Evolutionary conservation across 2,797 vertebrate species (phyloP).

Genomic region (Muscicapa striata): DNA sequence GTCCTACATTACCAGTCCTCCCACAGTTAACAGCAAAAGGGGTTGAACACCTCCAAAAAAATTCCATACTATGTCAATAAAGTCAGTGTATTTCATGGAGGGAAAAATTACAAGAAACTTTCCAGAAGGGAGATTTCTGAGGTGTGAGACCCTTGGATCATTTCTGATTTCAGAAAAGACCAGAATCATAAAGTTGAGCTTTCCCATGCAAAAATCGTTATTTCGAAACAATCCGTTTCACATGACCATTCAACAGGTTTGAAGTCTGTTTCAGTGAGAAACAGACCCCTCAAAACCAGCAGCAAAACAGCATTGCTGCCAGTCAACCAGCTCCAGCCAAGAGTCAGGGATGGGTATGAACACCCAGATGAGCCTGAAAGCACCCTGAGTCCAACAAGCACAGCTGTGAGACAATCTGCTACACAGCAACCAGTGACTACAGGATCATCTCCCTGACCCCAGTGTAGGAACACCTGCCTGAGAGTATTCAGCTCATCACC

Average conservation of each 20-base stretch:
- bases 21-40: not conserved
- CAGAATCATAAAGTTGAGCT: slow-evolving; percentile 13
- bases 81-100: not conserved
- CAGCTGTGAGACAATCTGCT: fast-evolving
- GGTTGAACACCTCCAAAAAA: not conserved
- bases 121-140: not conserved
- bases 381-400: not conserved
- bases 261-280: not conserved
- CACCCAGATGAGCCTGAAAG: not conserved
- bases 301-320: not conserved
- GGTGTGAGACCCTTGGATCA: not conserved
- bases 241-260: not conserved
- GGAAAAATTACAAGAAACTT: not conserved
- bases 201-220: not conserved
- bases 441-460: not conserved
- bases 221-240: not conserved
- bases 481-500: not conserved
- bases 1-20: not conserved
- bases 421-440: not conserved
- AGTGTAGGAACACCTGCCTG: fast-evolving
- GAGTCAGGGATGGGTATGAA: not conserved
- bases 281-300: not conserved
- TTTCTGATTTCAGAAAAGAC: not conserved
- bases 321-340: not conserved
- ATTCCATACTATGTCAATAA: not conserved